Evolutionary conservation across 2,113 vertebrate species (phyloP), one percentile per base, ranked within the genome.

Genomic region (Megaceryle torquata): DNA sequence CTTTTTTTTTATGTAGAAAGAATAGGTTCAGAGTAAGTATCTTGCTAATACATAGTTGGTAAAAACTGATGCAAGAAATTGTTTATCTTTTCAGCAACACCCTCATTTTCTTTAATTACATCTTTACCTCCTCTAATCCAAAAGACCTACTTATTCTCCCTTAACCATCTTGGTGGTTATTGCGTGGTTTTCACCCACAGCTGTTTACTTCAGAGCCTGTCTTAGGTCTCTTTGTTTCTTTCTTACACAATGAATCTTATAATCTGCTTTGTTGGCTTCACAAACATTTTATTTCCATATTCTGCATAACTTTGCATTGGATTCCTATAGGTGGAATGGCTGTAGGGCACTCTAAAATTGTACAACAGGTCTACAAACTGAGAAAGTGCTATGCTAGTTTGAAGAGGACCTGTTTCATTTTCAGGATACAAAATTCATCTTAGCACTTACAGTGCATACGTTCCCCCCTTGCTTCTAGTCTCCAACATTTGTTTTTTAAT

Each of bases 11-110:
- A 71, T 59, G n/a, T 79, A 65, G 39, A 86, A 92, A 78, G n/a
- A 89, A 71, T 46, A 93, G 81, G 37, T 88, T 89, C 43, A 39
- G 24, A 33, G 76, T 91, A 77, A 81, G 69, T 91, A 72, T 82
- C 72, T 91, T 96, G 84, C 68, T 91, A 95, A 91, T 74, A 63
- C 0, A 1, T 68, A 64, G 75, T 24, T 91, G 79, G 61, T 67
- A 93, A 88, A 92, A 89, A 72, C 79, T 92, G 72, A 91, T 94
- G 96, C 88, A 95, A 97, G 91, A 81, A 95, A 92, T 70, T 43
- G 86, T 96, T 96, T 95, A 91, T 94, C 82, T 96, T 88, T 95
- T 75, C 89, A 89, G 86, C 87, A 96, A 57, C 93, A 81, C 89
- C 79, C 68, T 96, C 28, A 77, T 93, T 91, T 96, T 93, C 83